These are phyloP conservation scores for Drosophila lowei DNA, from an alignment of 1,140 invertebrate genomes.

Conservation along the genomic window DNA sequence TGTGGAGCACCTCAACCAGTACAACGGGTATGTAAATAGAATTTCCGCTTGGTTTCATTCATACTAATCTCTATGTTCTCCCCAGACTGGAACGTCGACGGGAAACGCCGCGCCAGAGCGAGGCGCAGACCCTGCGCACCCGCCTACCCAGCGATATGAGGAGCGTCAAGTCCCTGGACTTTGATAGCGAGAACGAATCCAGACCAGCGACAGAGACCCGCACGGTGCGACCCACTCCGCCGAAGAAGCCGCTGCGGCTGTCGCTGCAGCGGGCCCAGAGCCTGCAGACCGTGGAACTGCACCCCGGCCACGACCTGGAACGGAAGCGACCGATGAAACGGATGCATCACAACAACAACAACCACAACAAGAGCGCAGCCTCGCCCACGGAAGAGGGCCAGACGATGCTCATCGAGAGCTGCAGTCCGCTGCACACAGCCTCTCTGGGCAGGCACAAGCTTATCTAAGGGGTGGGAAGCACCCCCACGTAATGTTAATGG, in stretches of 20 bases:
- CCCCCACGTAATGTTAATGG: conserved; percentile 20
- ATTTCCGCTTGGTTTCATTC: neutral
- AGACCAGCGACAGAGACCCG: conserved; percentile 84
- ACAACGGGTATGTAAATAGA: conserved; percentile 60
- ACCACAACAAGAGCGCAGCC: conserved; percentile 28
- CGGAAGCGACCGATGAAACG: conserved; percentile 81
- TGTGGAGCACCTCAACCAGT: conserved; percentile 80
- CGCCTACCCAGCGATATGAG: conserved; percentile 84
- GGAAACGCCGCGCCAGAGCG: conserved; percentile 56
- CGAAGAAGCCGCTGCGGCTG: conserved; percentile 91
- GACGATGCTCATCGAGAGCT: conserved; percentile 64
- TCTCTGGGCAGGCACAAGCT: conserved; percentile 77
- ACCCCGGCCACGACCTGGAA: conserved; percentile 52
- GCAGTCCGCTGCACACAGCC: conserved; percentile 70
- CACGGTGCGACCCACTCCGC: conserved; percentile 88
- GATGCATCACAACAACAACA: conserved; percentile 68
- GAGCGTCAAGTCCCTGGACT: conserved; percentile 87
- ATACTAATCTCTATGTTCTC: neutral
- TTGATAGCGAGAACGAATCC: conserved; percentile 84
- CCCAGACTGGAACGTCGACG: conserved; percentile 63
- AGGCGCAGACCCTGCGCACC: conserved; percentile 56
- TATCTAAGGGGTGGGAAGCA: conserved; percentile 39
- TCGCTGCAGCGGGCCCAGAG: conserved; percentile 91
- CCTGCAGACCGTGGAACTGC: conserved; percentile 88
- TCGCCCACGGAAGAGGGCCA: conserved; percentile 49